phyloP scores from a whole-genome alignment of 2,113 vertebrate species.

The Sterrhoptilus dennistouni region DNA sequence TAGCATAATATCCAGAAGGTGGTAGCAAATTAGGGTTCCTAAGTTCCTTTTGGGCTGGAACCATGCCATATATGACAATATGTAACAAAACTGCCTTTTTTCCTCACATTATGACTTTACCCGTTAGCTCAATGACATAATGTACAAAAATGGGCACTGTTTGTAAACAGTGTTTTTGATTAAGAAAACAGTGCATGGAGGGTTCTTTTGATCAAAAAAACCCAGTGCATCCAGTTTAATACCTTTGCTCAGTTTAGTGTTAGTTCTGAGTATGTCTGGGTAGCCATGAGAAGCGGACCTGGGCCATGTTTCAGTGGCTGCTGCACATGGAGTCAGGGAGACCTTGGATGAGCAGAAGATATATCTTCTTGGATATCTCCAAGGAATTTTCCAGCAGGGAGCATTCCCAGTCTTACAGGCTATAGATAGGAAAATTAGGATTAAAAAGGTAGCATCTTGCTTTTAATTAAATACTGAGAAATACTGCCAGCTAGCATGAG shows the following conservation, averaged over 20 bases:
- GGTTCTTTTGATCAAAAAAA: background rate
- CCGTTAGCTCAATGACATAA: background rate
- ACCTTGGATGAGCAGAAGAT: background rate
- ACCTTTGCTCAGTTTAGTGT: background rate
- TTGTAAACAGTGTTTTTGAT: background rate
- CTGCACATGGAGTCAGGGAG: rapidly evolving
- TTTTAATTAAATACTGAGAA: background rate
- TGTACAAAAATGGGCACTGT: background rate
- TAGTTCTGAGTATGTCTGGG: background rate
- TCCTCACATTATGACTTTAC: background rate
- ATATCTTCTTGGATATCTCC: background rate
- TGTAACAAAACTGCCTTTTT: background rate
- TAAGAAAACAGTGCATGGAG: background rate
- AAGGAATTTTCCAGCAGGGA: background rate
- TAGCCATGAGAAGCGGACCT: background rate
- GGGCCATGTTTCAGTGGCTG: background rate
- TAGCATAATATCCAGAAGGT: background rate
- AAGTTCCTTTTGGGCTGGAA: background rate
- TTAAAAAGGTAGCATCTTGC: background rate
- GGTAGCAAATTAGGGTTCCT: background rate
- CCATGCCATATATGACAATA: background rate
- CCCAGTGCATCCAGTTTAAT: background rate
- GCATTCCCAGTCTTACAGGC: background rate
- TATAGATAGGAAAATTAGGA: background rate
- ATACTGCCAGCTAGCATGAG: background rate